Evolutionary conservation across 2,888 invertebrate genomes (phyloP).

Genomic region (Lottia gigantea): DNA sequence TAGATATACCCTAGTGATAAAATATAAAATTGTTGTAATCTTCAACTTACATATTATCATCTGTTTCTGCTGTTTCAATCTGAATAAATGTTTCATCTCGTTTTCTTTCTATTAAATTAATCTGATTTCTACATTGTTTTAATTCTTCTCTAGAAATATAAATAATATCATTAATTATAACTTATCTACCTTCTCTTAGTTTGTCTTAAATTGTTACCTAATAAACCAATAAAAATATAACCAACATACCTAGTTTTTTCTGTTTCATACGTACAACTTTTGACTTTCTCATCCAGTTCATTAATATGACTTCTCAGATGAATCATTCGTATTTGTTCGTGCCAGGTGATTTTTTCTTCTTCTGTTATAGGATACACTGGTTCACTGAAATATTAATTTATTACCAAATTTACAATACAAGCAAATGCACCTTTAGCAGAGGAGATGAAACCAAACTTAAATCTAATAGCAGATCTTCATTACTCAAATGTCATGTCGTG

Average conservation of each 20-base stretch:
- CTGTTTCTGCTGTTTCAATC: constrained; percentile 47
- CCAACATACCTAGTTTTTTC: constrained; percentile 57
- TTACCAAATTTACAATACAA: too few relatives aligned
- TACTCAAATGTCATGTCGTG: too few relatives aligned
- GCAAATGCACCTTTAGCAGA: too few relatives aligned
- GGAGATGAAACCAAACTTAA: too few relatives aligned
- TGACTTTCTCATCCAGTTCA: constrained; percentile 56
- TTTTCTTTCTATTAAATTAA: constrained; percentile 56
- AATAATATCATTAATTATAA: too few relatives aligned
- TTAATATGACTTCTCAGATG: constrained; percentile 62
- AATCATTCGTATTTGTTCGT: constrained; percentile 64
- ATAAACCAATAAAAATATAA: neutral
- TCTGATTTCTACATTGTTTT: constrained; percentile 59
- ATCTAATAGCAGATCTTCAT: too few relatives aligned
- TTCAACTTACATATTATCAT: constrained; percentile 51
- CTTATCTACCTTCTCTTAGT: too few relatives aligned
- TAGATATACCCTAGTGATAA: too few relatives aligned
- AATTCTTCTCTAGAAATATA: constrained; percentile 66
- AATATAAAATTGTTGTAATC: constrained; percentile 1
- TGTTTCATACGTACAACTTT: constrained; percentile 56
- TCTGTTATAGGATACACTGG: constrained; percentile 42
- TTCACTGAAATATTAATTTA: constrained; percentile 35
- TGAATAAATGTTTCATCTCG: constrained; percentile 47
- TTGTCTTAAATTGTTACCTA: too few relatives aligned
- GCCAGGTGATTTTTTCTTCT: constrained; percentile 49